These are phyloP conservation scores for Dendrolimus pini DNA, from an alignment of 2,888 invertebrate genomes.

Conservation along the genomic window DNA sequence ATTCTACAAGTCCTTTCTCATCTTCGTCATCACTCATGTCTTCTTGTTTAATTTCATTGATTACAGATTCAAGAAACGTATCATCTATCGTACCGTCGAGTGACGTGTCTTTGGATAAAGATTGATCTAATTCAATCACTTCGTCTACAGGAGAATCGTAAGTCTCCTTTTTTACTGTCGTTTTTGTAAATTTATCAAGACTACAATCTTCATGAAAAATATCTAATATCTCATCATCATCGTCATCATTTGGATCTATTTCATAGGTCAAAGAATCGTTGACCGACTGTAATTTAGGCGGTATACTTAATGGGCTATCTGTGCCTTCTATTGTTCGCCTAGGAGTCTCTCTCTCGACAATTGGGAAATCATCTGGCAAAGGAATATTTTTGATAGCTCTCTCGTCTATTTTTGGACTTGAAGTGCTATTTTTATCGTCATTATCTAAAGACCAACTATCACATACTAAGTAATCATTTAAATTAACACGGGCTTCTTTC, in stretches of 20 bases:
- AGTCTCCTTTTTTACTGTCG: slow-evolving; percentile 22
- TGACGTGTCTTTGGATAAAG: slow-evolving; percentile 36
- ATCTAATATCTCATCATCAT: slow-evolving; percentile 51
- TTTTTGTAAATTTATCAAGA: slow-evolving; percentile 33
- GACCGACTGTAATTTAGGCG: slow-evolving; percentile 52
- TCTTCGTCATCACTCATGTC: slow-evolving; percentile 48
- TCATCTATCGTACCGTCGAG: slow-evolving; percentile 52
- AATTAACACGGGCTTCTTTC: slow-evolving; percentile 53
- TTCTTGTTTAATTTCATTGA: slow-evolving; percentile 64
- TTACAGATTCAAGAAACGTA: slow-evolving; percentile 60
- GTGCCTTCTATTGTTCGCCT: slow-evolving; percentile 3
- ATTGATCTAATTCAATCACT: slow-evolving; percentile 35
- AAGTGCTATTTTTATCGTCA: slow-evolving; percentile 43
- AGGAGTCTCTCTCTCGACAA: slow-evolving; percentile 15
- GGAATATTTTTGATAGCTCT: slow-evolving; percentile 21
- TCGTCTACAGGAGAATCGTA: slow-evolving; percentile 36
- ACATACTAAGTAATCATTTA: slow-evolving; percentile 62
- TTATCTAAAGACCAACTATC: slow-evolving; percentile 70
- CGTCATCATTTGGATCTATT: slow-evolving; percentile 54
- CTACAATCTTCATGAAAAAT: slow-evolving; percentile 43
- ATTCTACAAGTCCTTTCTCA: slow-evolving; percentile 60
- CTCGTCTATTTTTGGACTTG: slow-evolving; percentile 41
- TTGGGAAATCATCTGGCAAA: slow-evolving; percentile 16
- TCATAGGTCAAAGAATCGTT: slow-evolving; percentile 62
- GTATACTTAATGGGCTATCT: slow-evolving; percentile 20